phyloP scores from a whole-genome alignment of 2,797 vertebrate genomes.

The Lepus townsendii region DNA sequence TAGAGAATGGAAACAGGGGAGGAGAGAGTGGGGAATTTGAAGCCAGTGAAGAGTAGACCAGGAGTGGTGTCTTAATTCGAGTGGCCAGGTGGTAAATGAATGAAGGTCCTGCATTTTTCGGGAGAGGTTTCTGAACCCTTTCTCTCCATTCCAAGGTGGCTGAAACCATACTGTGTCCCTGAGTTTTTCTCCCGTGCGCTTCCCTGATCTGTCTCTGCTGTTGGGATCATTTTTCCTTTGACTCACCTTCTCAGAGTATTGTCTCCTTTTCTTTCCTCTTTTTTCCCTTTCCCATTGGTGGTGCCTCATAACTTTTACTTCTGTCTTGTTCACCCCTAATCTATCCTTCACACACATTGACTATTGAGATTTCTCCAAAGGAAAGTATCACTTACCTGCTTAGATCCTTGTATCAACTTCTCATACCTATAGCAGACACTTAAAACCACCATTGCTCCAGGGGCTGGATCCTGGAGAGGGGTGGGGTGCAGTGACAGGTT shows the following conservation, averaged over 20 bases:
- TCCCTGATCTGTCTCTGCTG: background rate
- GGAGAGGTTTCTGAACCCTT: background rate
- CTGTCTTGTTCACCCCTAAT: background rate
- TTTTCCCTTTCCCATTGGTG: background rate
- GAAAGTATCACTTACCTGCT: background rate
- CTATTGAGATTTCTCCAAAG: no score
- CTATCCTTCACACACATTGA: background rate
- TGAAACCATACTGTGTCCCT: constrained; percentile 10
- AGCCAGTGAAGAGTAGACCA: background rate
- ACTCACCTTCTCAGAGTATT: background rate
- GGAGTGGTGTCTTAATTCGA: background rate
- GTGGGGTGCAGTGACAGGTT: background rate
- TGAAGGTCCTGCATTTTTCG: background rate
- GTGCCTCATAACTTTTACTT: background rate
- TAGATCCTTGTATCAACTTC: background rate
- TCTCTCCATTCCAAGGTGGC: background rate
- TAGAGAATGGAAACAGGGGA: constrained; percentile 56
- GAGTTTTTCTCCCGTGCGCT: background rate
- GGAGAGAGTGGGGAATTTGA: background rate
- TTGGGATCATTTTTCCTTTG: background rate
- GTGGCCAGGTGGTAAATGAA: background rate
- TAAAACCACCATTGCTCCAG: background rate
- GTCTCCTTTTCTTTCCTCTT: background rate
- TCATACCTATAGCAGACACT: background rate
- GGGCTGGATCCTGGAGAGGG: background rate